These are phyloP conservation scores for Oryzias melastigma DNA, from an alignment of 2,113 vertebrate species.

Conservation along the genomic window DNA sequence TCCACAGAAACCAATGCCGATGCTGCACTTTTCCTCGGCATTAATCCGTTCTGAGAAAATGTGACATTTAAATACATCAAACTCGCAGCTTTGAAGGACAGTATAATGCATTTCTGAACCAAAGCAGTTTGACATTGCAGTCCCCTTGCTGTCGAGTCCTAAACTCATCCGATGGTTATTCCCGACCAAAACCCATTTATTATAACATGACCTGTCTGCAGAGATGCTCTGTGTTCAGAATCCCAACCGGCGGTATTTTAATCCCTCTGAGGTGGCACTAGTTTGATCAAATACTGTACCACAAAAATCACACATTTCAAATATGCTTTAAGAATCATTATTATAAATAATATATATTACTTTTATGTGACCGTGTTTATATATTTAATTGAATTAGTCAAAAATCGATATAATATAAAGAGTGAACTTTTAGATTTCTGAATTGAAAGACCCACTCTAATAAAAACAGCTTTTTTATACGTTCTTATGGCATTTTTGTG, in stretches of 20 bases:
- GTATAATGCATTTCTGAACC: slow-evolving; percentile 58
- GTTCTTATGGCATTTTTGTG: too few relatives aligned
- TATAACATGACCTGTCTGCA: slow-evolving; percentile 19
- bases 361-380: too few relatives aligned
- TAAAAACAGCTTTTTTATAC: too few relatives aligned
- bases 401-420: not conserved
- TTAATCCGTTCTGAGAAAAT: slow-evolving; percentile 62
- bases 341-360: too few relatives aligned
- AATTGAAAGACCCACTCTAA: too few relatives aligned
- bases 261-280: slow-evolving; percentile 51
- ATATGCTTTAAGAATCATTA: too few relatives aligned
- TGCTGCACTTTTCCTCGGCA: slow-evolving; percentile 50
- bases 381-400: not conserved
- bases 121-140: slow-evolving; percentile 62
- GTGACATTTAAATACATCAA: slow-evolving; percentile 66
- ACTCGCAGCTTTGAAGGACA: slow-evolving; percentile 50
- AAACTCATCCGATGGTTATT: slow-evolving; percentile 49
- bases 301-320: too few relatives aligned
- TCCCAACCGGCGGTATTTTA: slow-evolving; percentile 25
- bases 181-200: slow-evolving; percentile 31
- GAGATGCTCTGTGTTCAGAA: slow-evolving; percentile 56
- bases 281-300: slow-evolving; percentile 11
- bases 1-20: slow-evolving; percentile 44
- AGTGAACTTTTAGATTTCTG: not conserved
- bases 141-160: slow-evolving; percentile 51